phyloP scores from a whole-genome alignment of 2,797 vertebrate genomes.

The Rhabdophis nuchalis region DNA sequence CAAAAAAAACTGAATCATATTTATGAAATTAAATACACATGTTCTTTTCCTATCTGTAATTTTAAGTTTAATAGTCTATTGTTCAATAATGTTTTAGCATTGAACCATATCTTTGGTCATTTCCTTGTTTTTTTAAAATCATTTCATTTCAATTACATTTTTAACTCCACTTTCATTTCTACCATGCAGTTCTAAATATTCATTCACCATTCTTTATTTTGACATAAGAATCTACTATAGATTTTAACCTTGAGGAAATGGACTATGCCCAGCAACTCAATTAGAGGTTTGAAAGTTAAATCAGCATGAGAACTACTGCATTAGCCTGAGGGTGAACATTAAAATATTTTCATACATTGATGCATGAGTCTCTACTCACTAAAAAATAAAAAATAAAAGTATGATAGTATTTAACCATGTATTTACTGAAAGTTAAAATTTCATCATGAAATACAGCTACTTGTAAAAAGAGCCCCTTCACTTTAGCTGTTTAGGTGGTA shows the following conservation, averaged over 20 bases:
- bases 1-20: not conserved
- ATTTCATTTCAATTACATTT: not conserved
- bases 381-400: not conserved
- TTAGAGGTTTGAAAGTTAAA: not conserved
- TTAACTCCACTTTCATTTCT: not conserved
- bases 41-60: not conserved
- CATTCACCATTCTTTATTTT: not conserved
- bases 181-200: not conserved
- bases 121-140: not conserved
- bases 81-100: not conserved
- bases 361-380: not conserved
- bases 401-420: not conserved
- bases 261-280: not conserved
- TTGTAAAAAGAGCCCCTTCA: not conserved
- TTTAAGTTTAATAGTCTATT: not conserved
- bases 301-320: not conserved
- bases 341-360: not conserved
- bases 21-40: not conserved
- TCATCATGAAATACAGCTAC: not conserved
- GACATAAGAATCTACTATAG: not conserved
- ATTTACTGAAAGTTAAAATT: not conserved
- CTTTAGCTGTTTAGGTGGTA: not conserved
- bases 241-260: not conserved
- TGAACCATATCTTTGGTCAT: not conserved
- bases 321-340: not conserved